Percentiles rank a stretch among this genome's conserved stretches.
These are phyloP conservation scores for Mycalesis mineus DNA, from an alignment of 2,888 invertebrate species.

Conservation along the genomic window DNA sequence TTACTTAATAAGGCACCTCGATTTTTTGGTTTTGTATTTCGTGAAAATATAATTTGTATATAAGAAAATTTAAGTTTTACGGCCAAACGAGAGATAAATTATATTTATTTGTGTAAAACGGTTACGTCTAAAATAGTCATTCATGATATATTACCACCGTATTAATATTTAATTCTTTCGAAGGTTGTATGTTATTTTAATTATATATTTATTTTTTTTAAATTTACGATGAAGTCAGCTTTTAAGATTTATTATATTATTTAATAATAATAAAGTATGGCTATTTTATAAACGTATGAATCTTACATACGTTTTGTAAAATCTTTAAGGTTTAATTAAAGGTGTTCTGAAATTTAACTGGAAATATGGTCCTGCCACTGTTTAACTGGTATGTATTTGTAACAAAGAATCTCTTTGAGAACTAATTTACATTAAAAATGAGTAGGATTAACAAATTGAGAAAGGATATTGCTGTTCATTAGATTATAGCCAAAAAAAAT, in stretches of 20 bases:
- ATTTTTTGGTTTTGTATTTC: constrained; percentile 58
- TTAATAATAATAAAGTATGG: too few relatives aligned
- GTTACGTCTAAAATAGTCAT: constrained; percentile 13
- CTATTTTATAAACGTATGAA: too few relatives aligned
- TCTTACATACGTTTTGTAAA: too few relatives aligned
- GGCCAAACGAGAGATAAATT: constrained; percentile 11
- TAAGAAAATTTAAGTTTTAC: constrained; percentile 17
- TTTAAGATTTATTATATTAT: too few relatives aligned
- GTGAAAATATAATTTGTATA: constrained; percentile 29
- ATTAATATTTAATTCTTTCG: too few relatives aligned
- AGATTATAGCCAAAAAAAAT: neutral
- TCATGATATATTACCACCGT: constrained; percentile 5
- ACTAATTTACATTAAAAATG: neutral
- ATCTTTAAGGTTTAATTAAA: too few relatives aligned
- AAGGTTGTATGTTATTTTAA: too few relatives aligned
- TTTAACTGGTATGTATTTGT: neutral
- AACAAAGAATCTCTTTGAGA: neutral
- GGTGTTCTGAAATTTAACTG: too few relatives aligned
- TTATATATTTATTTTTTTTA: constrained; percentile 3
- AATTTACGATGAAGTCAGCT: too few relatives aligned
- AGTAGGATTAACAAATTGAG: neutral
- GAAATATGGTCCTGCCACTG: neutral
- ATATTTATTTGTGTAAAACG: constrained; percentile 4
- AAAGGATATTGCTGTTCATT: neutral
- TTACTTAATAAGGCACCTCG: constrained; percentile 63